A percentile compares a stretch with the other conserved stretches of the same genome.
phyloP scores from a whole-genome alignment of 2,888 invertebrate genomes.

The Tipula confusa region DNA sequence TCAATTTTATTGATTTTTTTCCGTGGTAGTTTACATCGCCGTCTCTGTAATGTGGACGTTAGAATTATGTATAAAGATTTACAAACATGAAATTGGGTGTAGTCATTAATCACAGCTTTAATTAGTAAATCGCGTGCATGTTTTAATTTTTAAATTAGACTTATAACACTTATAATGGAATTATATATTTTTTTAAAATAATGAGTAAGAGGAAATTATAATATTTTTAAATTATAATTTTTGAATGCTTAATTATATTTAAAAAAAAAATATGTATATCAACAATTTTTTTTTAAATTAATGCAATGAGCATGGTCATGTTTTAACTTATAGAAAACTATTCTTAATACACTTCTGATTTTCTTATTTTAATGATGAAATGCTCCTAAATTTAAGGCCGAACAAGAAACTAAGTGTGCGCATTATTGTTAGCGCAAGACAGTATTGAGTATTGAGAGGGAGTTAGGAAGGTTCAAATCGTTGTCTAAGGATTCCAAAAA shows the following conservation, averaged over 20 bases:
- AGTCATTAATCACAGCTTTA: not conserved
- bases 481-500: too few species aligned
- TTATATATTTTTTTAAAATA: not conserved
- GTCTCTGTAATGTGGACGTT: not conserved
- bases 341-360: too few species aligned
- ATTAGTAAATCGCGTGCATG: constrained; percentile 13
- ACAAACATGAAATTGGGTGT: not conserved
- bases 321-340: too few species aligned
- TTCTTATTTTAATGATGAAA: too few species aligned
- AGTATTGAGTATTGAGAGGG: too few species aligned
- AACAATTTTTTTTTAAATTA: too few species aligned
- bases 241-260: not conserved
- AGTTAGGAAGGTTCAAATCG: too few species aligned
- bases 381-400: too few species aligned
- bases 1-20: not conserved
- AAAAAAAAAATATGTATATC: too few species aligned
- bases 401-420: too few species aligned
- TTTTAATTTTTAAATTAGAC: not conserved
- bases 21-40: not conserved
- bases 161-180: not conserved
- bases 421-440: too few species aligned
- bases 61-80: not conserved
- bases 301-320: too few species aligned
- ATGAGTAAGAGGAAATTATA: not conserved
- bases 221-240: not conserved